phyloP scores from a whole-genome alignment of 2,797 vertebrate species.

The Eidolon dupreanum region DNA sequence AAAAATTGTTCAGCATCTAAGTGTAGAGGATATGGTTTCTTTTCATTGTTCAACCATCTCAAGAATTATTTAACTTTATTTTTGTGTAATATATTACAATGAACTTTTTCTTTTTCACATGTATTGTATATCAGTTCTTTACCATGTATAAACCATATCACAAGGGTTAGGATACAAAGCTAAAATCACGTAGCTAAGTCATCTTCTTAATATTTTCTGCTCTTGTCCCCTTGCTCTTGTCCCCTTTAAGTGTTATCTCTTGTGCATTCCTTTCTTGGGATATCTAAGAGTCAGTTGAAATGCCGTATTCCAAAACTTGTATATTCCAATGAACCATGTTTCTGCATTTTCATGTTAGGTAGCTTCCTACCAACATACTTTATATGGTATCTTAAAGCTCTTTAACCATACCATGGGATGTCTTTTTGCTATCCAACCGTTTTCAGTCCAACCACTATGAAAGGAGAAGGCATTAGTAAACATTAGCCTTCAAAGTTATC shows the following conservation, averaged over 20 bases:
- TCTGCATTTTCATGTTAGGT: neutral
- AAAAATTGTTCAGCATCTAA: neutral
- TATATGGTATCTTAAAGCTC: neutral
- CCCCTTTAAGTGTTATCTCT: neutral
- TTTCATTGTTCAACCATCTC: neutral
- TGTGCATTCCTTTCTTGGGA: neutral
- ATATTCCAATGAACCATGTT: neutral
- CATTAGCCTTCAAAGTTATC: neutral
- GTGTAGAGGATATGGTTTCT: constrained; percentile 2
- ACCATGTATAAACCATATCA: neutral
- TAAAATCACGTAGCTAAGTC: neutral
- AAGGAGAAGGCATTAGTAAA: neutral
- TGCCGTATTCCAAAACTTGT: neutral
- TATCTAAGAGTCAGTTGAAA: neutral
- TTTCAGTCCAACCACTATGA: neutral
- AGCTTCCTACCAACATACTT: neutral
- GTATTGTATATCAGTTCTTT: neutral
- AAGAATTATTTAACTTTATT: neutral
- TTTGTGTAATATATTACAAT: neutral
- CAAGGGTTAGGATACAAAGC: neutral
- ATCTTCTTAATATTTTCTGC: neutral
- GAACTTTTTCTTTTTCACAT: neutral
- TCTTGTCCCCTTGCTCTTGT: neutral
- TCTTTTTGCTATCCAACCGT: neutral
- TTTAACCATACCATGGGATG: neutral